These are phyloP conservation scores for Metalampra italica DNA, from an alignment of 2,888 invertebrate genomes.

Conservation along the genomic window DNA sequence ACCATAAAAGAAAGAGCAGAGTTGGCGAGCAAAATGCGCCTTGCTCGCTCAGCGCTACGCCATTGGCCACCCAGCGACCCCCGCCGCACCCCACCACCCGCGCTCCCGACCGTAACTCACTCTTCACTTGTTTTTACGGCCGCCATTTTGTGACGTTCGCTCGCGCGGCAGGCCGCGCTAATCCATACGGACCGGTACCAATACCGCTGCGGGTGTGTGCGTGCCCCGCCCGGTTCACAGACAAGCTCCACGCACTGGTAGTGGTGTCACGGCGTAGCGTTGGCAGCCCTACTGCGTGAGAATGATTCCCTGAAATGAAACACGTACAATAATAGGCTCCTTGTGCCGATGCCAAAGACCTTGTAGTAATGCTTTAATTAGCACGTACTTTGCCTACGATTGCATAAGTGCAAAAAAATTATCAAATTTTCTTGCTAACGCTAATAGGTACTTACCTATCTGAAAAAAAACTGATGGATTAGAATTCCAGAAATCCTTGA, in stretches of 20 bases:
- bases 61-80: constrained; percentile 53
- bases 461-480: no score
- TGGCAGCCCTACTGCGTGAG: constrained; percentile 8
- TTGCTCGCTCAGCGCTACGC: constrained; percentile 64
- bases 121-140: constrained; percentile 78
- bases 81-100: constrained; percentile 28
- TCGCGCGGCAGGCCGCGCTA: constrained; percentile 67
- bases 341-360: constrained; percentile 21
- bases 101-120: constrained; percentile 70
- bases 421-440: no score
- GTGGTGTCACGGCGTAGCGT: constrained; percentile 6
- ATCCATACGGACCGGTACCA: constrained; percentile 48
- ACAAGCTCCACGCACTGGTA: constrained; percentile 9
- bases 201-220: constrained; percentile 39
- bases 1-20: constrained; percentile 76
- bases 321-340: constrained; percentile 18
- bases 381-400: background rate
- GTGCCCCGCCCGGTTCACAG: constrained; percentile 39
- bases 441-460: no score
- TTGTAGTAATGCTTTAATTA: constrained; percentile 4
- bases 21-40: constrained; percentile 66
- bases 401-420: background rate
- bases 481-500: no score
- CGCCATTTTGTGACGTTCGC: constrained; percentile 78
- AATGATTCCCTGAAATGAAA: constrained; percentile 21